phyloP scores from a whole-genome alignment of 2,888 invertebrate genomes.

The Drosophila diplacantha region DNA sequence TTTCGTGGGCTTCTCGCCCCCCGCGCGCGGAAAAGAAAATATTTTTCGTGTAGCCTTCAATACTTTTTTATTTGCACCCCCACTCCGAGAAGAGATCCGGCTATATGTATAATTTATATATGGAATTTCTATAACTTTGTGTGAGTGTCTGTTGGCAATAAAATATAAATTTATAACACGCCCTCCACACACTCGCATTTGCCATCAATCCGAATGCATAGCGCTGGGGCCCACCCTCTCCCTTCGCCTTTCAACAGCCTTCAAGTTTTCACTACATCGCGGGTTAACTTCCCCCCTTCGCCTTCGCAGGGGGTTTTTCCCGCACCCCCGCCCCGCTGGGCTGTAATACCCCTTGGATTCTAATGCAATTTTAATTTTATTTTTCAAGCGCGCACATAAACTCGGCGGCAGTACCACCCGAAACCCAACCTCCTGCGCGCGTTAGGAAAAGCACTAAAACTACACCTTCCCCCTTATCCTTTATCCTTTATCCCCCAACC shows the following conservation, averaged over 20 bases:
- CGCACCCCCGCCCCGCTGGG: slow-evolving; percentile 6
- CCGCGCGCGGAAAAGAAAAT: slow-evolving; percentile 12
- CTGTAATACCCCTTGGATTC: slow-evolving; percentile 66
- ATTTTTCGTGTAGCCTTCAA: slow-evolving; percentile 40
- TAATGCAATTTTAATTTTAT: slow-evolving; percentile 73
- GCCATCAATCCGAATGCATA: slow-evolving; percentile 56
- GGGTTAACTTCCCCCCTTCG: slow-evolving; percentile 5
- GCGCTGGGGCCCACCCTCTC: slow-evolving; percentile 7
- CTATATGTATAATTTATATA: slow-evolving; percentile 11
- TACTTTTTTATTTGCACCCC: slow-evolving; percentile 40
- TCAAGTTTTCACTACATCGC: slow-evolving; percentile 55
- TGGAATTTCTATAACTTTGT: slow-evolving; percentile 36
- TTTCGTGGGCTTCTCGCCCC: slow-evolving; percentile 38
- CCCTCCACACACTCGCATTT: slow-evolving; percentile 46
- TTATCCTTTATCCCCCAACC: neutral
- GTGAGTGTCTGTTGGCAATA: slow-evolving; percentile 51
- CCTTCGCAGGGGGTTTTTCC: neutral
- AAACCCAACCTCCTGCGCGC: slow-evolving; percentile 9
- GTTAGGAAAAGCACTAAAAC: slow-evolving; percentile 47
- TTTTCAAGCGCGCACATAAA: slow-evolving; percentile 70
- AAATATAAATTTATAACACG: slow-evolving; percentile 60
- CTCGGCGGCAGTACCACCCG: slow-evolving; percentile 42
- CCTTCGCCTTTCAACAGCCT: slow-evolving; percentile 61
- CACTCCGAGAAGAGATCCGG: slow-evolving; percentile 5
- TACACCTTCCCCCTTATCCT: slow-evolving; percentile 36